Evolutionary conservation across 2,888 invertebrate species (phyloP), one percentile per base, ranked within the genome.

Genomic region (Tipula unca): DNA sequence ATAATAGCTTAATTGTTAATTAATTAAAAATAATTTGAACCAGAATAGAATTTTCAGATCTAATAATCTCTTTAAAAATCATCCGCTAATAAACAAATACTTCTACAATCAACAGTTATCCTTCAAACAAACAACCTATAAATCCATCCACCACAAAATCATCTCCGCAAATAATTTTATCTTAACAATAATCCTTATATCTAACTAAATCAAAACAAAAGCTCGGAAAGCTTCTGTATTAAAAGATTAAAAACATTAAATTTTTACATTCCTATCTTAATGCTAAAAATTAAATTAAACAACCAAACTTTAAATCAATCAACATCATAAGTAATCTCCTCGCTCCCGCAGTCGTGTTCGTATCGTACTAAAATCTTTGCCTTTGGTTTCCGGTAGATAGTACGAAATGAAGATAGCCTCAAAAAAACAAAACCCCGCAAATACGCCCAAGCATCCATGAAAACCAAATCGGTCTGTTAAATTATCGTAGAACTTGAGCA

Each of bases 331-430:
- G 25, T 69, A 69, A 25, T 69, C 69, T 20, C 69, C 25, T 1
- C 69, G 69, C 13, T 69, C 69, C 25, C 69, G 25, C 8, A 69
- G 8, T 10, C 69, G 25, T 25, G 8, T 25, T 25, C 69, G 20
- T 69, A 69, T 69, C 25, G 69, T 69, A 10, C 69, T 69, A 69
- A 69, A 69, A 25, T 69, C 69, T 69, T 69, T 90, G 3, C 90
- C 90, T 86, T 89, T 90, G 1, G 91, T 91, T 87, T 91, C 90
- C 0, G 90, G 90, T 17, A 91, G 86, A 86, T 88, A 89, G 0
- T 88, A 82, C 8, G 88, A 87, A 8, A 90, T 87, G 86, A 91
- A 91, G 3, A 89, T 39, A 0, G 89, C 88, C 3, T 89, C 89
- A 25, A 86, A 13, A 48, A 89, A 87, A 20, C 89, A 89, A 32